phyloP scores from a whole-genome alignment of 2,888 invertebrate genomes.

The Drosophila putrida region DNA sequence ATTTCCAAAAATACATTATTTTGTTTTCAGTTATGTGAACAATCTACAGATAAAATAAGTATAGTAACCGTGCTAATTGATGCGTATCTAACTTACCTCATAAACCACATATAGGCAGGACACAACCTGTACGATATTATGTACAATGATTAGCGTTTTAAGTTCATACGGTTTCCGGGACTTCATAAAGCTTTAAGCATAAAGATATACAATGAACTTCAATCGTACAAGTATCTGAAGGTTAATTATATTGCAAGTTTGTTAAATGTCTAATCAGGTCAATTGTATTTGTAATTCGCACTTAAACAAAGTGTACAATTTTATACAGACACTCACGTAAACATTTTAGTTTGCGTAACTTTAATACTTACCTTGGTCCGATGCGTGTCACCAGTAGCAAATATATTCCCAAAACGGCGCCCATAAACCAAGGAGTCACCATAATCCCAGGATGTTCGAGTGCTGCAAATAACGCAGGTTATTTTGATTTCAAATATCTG shows the following conservation, averaged over 20 bases:
- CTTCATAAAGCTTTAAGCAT: slow-evolving; percentile 87
- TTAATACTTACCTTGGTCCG: slow-evolving; percentile 69
- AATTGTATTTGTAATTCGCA: slow-evolving; percentile 38
- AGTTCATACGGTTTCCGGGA: slow-evolving; percentile 89
- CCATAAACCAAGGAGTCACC: slow-evolving; percentile 62
- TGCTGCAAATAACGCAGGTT: slow-evolving; percentile 1
- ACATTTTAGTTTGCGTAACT: neutral
- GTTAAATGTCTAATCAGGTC: neutral
- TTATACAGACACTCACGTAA: neutral
- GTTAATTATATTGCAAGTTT: slow-evolving; percentile 1
- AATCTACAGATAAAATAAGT: slow-evolving; percentile 56
- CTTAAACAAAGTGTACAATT: slow-evolving; percentile 26
- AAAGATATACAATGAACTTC: slow-evolving; percentile 1
- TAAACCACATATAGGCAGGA: slow-evolving; percentile 74
- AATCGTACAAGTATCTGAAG: slow-evolving; percentile 4
- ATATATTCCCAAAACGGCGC: slow-evolving; percentile 66
- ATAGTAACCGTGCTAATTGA: neutral
- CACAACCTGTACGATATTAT: slow-evolving; percentile 92
- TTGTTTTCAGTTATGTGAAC: slow-evolving; percentile 55
- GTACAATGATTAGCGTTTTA: slow-evolving; percentile 89
- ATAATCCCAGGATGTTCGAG: slow-evolving; percentile 54
- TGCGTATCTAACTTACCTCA: slow-evolving; percentile 55
- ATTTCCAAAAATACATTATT: slow-evolving; percentile 69
- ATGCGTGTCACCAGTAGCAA: slow-evolving; percentile 63
- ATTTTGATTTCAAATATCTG: neutral